phyloP scores from a whole-genome alignment of 1,140 invertebrate genomes.

The Drosophila chauvacae region DNA sequence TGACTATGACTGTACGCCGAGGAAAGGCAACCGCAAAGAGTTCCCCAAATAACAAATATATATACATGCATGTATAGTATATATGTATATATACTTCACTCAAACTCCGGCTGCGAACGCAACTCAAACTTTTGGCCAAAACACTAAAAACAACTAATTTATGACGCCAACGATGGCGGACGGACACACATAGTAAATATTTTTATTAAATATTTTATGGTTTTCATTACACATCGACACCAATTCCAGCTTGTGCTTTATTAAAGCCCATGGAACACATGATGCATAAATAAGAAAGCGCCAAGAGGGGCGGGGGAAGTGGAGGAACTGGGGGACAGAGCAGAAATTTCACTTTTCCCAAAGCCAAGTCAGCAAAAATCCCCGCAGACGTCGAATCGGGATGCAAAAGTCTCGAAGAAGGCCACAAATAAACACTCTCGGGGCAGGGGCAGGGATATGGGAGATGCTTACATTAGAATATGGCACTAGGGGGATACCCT shows the following conservation, averaged over 20 bases:
- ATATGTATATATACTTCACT: constrained; percentile 15
- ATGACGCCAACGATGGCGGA: constrained; percentile 59
- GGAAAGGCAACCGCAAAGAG: constrained; percentile 34
- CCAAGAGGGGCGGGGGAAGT: constrained; percentile 9
- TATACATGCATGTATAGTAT: constrained; percentile 1
- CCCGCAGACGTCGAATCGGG: constrained; percentile 46
- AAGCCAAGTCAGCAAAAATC: constrained; percentile 57
- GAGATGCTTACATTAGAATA: not conserved
- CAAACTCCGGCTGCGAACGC: constrained; percentile 19
- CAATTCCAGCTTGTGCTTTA: constrained; percentile 56
- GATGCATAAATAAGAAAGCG: constrained; percentile 63
- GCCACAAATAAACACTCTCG: constrained; percentile 47
- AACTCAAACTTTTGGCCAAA: constrained; percentile 64
- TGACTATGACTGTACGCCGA: constrained; percentile 24
- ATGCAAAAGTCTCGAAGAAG: constrained; percentile 43
- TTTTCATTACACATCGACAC: constrained; percentile 77
- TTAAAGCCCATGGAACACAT: constrained; percentile 65
- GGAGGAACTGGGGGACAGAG: not conserved
- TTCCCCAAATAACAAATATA: constrained; percentile 5
- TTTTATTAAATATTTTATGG: constrained; percentile 83
- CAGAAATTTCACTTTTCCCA: constrained; percentile 51
- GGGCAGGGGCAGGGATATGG: not conserved
- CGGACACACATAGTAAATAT: constrained; percentile 77
- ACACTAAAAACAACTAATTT: constrained; percentile 81
- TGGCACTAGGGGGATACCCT: constrained; percentile 2